Evolutionary conservation across 2,797 vertebrate genomes (phyloP), one percentile per base, ranked within the genome.

Genomic region (Sebastes diaconus): DNA sequence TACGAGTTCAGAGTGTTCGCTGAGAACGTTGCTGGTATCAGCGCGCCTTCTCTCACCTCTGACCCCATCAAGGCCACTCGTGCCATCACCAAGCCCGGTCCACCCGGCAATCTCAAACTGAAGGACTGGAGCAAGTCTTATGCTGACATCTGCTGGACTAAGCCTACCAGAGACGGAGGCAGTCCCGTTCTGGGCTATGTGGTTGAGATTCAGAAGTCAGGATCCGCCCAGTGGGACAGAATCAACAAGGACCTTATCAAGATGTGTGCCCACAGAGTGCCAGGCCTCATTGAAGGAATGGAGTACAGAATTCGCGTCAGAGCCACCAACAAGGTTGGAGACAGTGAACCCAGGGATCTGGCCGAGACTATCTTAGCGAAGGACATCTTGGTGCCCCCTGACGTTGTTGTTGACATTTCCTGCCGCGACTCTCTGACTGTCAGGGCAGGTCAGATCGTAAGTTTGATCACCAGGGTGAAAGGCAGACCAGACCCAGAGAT

Each of bases 1-100:
- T 99, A 99, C 55, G 98, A 99, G 92, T 99, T 99, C 92, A 97
- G 99, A 95, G 96, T 98, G 65, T 98, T 99, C 92, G 98, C 98
- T 77, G 99, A 99, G 94, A 99, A 99, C 73, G 90, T 97, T 90
- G 98, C 97, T 88, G 99, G 99, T 72, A 90, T 98, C 89, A 99
- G 99, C 83, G 95, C 95, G 68, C 98, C 99, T 68, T 99, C 99
- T 46, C 96, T 92, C 88, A 94, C 95, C 84, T 99, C 99, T 75
- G 96, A 99, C 77, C 96, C 97, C 71, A 84, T 99, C 66, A 99
- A 97, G 92, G 97, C 97, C 9, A 96, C 95, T 61, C 96, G 98
- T 13, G 97, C 99, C 81, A 96, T 99, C 81, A 95, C 95, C 88
- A 97, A 96, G 88, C 99, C 99, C 27, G 99, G 98, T 69, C 98